Conservation (phyloP, 2,888 invertebrate genomes). For the Tuberolachnus salignus region DNA sequence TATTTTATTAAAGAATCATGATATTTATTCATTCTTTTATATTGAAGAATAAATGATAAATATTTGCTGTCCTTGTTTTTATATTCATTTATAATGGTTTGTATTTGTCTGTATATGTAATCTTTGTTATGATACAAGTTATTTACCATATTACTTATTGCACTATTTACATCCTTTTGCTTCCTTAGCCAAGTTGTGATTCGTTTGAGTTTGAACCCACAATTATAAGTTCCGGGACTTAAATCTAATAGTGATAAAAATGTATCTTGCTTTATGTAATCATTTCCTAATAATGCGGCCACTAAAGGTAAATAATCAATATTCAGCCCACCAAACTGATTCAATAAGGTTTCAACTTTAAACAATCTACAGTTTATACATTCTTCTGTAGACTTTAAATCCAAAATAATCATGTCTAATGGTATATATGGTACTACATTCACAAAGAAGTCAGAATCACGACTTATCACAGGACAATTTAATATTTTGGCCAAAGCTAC, state of each 20-base stretch:
- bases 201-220: constrained; percentile 38
- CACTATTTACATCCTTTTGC: constrained; percentile 20
- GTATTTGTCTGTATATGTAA: constrained; percentile 35
- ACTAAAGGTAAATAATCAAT: constrained; percentile 76
- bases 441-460: constrained; percentile 93
- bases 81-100: constrained; percentile 29
- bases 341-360: constrained; percentile 72
- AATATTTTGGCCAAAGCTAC: constrained; percentile 79
- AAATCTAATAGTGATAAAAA: constrained; percentile 63
- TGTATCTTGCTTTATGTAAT: constrained; percentile 74
- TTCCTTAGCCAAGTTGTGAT: constrained; percentile 31
- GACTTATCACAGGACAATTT: constrained; percentile 85
- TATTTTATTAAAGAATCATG: constrained; percentile 6
- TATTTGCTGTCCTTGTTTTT: constrained; percentile 30
- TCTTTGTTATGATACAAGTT: neutral
- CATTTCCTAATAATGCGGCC: constrained; percentile 86
- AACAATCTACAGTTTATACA: constrained; percentile 75
- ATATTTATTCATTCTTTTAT: constrained; percentile 20
- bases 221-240: neutral
- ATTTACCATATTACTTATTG: constrained; percentile 35
- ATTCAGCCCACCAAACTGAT: constrained; percentile 71
- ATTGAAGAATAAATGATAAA: constrained; percentile 25
- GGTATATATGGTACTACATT: constrained; percentile 84
- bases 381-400: constrained; percentile 60
- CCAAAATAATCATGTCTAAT: constrained; percentile 70